Base-by-base conservation (phyloP, 2,888 invertebrate species). In the Aphodius sticticus region DNA sequence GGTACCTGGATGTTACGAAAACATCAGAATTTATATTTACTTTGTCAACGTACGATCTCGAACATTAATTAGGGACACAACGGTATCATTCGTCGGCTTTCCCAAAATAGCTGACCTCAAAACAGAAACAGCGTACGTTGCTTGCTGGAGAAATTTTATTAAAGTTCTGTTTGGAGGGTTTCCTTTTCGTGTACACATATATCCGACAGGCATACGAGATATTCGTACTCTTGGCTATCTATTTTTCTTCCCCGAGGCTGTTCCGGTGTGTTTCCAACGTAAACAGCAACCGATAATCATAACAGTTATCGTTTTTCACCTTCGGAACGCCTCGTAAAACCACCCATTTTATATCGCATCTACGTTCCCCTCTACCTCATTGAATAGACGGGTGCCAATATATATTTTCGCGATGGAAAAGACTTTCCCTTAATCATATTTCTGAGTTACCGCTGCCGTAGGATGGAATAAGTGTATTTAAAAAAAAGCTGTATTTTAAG, bases 341-440 rank as follows among this genome's bases (percentile, higher is more conserved):
- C 82, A 81, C 79, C 81, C 9, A 53, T 83, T 84, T 84, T 83
- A 82, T 84, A 84, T 83, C 83, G 81, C 80, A 80, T 81, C 83
- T 82, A 82, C 83, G 80, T 80, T 53, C 53, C 53, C 53, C 53
- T 53, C 53, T 53, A 53, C 53, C 53, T 79, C 78, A 80, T 80
- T 80, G 82, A 84, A 84, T 84, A 84, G 84, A 84, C 84, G 82
- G 81, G 82, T 83, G 84, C 84, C 85, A 84, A 84, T 84, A 85
- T 83, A 82, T 80, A 81, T 79, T 82, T 84, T 81, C 75, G 74
- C 77, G 69, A 53, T 53, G 53, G 53, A 53, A 53, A n/a, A 53
- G 0, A 53, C 53, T 53, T 53, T 53, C 53, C 53, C 53, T 53
- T 53, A 53, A 53, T 53, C 53, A 53, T 53, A 53, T 53, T 53